Evolutionary conservation across 2,888 invertebrate genomes (phyloP).

Genomic region (Osmoderma eremita): DNA sequence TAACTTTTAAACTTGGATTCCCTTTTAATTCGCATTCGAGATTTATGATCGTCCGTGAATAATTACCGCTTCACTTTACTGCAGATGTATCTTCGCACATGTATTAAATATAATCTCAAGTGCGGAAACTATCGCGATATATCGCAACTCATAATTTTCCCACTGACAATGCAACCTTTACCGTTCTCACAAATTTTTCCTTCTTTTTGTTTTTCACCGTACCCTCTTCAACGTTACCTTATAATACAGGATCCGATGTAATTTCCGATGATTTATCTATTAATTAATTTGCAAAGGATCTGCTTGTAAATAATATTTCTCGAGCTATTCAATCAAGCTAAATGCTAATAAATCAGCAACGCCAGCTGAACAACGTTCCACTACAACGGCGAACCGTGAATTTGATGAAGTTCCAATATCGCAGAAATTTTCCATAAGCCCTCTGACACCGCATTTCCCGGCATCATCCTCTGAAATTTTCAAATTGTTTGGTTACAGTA

Average conservation of each 20-base stretch:
- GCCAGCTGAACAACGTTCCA: conserved; percentile 12
- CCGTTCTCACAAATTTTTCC: too few species aligned
- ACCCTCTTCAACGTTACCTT: neutral
- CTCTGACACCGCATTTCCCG: neutral
- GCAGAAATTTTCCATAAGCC: conserved; percentile 36
- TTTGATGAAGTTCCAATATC: conserved; percentile 40
- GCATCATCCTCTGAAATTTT: conserved; percentile 6
- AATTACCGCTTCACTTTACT: too few species aligned
- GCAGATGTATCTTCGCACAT: too few species aligned
- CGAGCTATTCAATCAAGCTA: conserved; percentile 37
- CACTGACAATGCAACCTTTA: too few species aligned
- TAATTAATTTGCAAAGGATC: conserved; percentile 38
- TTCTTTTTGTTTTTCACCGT: too few species aligned
- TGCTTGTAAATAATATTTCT: conserved; percentile 33
- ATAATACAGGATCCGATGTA: conserved; percentile 6
- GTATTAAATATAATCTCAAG: too few species aligned
- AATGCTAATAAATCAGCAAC: conserved; percentile 40
- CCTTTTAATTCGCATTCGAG: too few species aligned
- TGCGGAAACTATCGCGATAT: too few species aligned
- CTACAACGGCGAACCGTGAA: conserved; percentile 20
- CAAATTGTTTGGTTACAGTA: conserved; percentile 4
- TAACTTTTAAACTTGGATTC: too few species aligned
- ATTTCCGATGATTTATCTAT: conserved; percentile 36
- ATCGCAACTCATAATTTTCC: too few species aligned
- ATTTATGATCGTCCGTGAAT: too few species aligned